A percentile compares a stretch with the other conserved stretches of the same genome.
phyloP scores from a whole-genome alignment of 2,113 vertebrate species.

The Microcebus ravelobensis region DNA sequence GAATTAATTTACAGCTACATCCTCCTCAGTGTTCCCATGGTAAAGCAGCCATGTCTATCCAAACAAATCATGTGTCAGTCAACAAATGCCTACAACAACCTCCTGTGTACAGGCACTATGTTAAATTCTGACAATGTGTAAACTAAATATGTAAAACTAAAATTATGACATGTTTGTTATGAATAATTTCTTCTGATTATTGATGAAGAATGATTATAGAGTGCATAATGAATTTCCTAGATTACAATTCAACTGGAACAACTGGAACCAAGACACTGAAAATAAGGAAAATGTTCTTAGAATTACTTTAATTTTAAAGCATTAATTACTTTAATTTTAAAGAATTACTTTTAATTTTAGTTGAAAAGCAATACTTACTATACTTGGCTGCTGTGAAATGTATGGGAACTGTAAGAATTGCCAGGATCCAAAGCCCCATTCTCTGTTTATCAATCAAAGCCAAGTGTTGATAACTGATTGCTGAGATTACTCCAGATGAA shows the following conservation, averaged over 20 bases:
- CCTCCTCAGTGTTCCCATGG: neutral
- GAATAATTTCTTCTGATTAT: neutral
- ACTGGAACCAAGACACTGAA: neutral
- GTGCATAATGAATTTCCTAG: neutral
- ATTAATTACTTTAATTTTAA: neutral
- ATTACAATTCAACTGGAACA: neutral
- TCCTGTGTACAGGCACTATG: accelerated
- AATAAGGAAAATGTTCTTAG: neutral
- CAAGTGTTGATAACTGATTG: neutral
- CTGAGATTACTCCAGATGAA: neutral
- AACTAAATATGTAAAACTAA: neutral
- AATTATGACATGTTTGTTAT: neutral
- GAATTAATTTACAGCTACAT: neutral
- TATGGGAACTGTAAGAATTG: neutral
- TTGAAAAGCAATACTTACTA: conserved; percentile 59
- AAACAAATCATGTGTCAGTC: neutral
- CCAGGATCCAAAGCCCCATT: neutral
- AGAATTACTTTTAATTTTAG: neutral
- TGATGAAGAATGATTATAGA: neutral
- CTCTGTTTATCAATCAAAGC: neutral
- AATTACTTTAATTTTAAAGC: neutral
- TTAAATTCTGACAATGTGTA: neutral
- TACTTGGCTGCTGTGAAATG: neutral
- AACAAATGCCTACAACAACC: neutral
- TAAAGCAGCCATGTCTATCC: neutral